Percentiles rank a stretch among this genome's conserved stretches.
These are phyloP conservation scores for Tubiluchus corallicola DNA, from an alignment of 2,888 invertebrate genomes.

Conservation along the genomic window DNA sequence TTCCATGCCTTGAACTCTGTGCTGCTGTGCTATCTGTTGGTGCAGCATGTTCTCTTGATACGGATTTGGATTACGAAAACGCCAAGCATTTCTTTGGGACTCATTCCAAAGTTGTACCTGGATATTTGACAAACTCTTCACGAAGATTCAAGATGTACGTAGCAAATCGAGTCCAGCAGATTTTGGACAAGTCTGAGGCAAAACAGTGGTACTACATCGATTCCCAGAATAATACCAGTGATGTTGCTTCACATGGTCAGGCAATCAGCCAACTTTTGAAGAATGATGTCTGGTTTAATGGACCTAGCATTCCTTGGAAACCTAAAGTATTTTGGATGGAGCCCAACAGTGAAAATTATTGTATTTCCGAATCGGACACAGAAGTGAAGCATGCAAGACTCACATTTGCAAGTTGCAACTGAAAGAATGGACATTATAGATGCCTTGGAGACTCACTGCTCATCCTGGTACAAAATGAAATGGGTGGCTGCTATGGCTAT, in stretches of 20 bases:
- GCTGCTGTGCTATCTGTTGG: background rate
- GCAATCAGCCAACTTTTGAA: too few relatives aligned
- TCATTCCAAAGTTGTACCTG: background rate
- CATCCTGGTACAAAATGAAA: too few relatives aligned
- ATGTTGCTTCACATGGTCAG: background rate
- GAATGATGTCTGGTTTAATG: background rate
- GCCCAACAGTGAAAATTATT: too few relatives aligned
- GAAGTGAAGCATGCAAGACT: too few relatives aligned
- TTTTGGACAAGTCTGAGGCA: background rate
- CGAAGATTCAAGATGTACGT: background rate
- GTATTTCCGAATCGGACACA: too few relatives aligned
- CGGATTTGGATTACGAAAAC: background rate
- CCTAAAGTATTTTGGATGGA: too few relatives aligned
- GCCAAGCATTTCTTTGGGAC: background rate
- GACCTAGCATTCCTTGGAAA: background rate
- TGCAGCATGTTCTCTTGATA: background rate
- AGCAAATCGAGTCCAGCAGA: background rate
- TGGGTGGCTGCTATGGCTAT: too few relatives aligned
- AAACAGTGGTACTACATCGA: background rate
- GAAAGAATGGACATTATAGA: too few relatives aligned
- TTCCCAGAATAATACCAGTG: background rate
- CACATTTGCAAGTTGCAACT: too few relatives aligned
- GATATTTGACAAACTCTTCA: background rate
- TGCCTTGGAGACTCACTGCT: too few relatives aligned
- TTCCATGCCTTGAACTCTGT: background rate